Percentiles rank a stretch among this genome's conserved stretches.
Conservation (phyloP, 1,140 invertebrate species). For the Octopus bimaculoides region DNA sequence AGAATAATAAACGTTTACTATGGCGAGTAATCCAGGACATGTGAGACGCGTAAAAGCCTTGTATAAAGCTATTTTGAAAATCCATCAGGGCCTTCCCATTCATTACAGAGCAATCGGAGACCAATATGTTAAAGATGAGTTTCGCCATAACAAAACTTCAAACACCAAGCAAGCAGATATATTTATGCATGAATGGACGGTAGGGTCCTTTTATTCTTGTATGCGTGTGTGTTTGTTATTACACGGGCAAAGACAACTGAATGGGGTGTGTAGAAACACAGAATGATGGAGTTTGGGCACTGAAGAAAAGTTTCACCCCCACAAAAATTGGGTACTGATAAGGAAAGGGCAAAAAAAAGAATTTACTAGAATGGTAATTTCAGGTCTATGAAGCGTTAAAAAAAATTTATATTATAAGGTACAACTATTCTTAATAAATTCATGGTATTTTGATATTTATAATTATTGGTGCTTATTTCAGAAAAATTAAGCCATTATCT, state of each 20-base stretch:
- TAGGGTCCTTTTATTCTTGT: conserved; percentile 57
- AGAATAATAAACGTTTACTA: background rate
- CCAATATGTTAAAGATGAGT: conserved; percentile 84
- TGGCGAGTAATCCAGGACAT: conserved; percentile 52
- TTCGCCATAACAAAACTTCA: conserved; percentile 80
- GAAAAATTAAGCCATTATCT: too few relatives aligned
- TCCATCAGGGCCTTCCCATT: conserved; percentile 77
- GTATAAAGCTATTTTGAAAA: conserved; percentile 84
- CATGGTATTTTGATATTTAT: too few relatives aligned
- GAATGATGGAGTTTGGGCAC: background rate
- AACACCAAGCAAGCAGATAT: conserved; percentile 67
- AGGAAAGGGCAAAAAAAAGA: background rate
- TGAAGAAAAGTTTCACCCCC: background rate
- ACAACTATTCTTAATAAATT: too few relatives aligned
- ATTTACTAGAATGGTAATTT: too few relatives aligned
- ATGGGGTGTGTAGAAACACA: background rate
- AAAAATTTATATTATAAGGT: too few relatives aligned
- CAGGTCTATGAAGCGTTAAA: too few relatives aligned
- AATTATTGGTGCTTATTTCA: too few relatives aligned
- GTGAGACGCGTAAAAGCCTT: conserved; percentile 70
- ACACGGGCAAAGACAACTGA: background rate
- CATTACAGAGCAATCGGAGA: conserved; percentile 69
- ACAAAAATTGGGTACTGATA: background rate
- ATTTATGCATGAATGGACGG: conserved; percentile 88
- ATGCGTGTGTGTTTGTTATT: background rate